Evolutionary conservation across 2,797 vertebrate species (phyloP), one percentile per base, ranked within the genome.

Genomic region (Thunnus albacares): DNA sequence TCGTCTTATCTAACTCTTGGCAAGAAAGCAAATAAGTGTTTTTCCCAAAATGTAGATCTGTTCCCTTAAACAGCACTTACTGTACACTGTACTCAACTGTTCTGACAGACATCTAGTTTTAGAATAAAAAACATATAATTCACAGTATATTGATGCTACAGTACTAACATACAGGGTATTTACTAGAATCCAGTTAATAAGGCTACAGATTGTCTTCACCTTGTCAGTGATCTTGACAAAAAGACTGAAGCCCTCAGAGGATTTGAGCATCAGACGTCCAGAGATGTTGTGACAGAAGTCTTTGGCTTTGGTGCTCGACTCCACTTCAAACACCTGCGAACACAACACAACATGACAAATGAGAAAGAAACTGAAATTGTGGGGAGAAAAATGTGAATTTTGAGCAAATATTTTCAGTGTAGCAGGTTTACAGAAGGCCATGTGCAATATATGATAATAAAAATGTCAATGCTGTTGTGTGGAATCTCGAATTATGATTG

Each of bases 201-300:
- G 7, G 1, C 22, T n/a, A 13, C 18, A 22, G 17, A 30, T 17
- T 2, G 18, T 76, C 6, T 7, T 91, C 84, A 99, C 98, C 97
- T 99, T 99, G 94, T 99, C 98, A 0, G 98, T 98, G 84, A 99
- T 99, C 94, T 99, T 99, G 77, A 99, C 98, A 0, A 99, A 99
- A 41, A 99, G 96, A 87, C 98, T 99, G 94, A 99, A 99, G 61
- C 98, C 98, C 47, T 99, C 98, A 0, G 98, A 94, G 8, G 97
- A 96, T 76, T 98, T 98, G 4, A 99, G 95, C 75, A 98, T 94
- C 30, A 99, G 93, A 41, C 98, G 95, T 70, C 94, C 93, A 0
- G 98, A 97, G 35, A 99, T 99, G 94, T 96, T 98, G 88, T 97
- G 96, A 81, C 98, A 99, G 95, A 99, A 99, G 79, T 99, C 98